Base-by-base conservation (phyloP, 2,113 vertebrate genomes). In the Puntigrus tetrazona region DNA sequence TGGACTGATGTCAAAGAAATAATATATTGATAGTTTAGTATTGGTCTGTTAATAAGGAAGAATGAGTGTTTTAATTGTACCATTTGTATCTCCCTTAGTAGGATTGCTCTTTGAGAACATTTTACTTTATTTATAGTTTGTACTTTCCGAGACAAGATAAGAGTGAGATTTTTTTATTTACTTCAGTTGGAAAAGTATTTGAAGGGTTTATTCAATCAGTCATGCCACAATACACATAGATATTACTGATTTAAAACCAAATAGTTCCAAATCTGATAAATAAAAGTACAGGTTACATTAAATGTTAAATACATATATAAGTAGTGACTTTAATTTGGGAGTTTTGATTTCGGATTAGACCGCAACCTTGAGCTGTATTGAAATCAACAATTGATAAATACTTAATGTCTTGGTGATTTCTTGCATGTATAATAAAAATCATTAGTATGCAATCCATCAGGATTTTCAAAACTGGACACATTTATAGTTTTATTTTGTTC, bases 71-170 rank as follows among this genome's bases (percentile, higher is more conserved):
- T 57, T 57, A 55, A 7, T 77, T 22, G 34, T 70, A 70, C 22
- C n/a, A 38, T 20, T 70, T 5, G 1, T 69, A 22, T 36, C 9
- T 38, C n/a, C 5, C 34, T 69, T 34, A 11, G 65, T 36, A 69
- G 2, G 8, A 3, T 1, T 75, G 18, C 8, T 20, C 43, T 52
- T 52, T 3, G 29, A 77, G 50, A 25, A 77, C 31, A 7, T 59
- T 78, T 59, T 38, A 78, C 50, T n/a, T 59, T 59, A 78, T 78
- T 78, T 59, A 77, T 57, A n/a, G 29, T 77, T 77, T 16, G 5
- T 8, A 38, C 31, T 78, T 13, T 57, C 34, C 31, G 31, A 38
- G 31, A 36, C 11, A 57, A 69, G 34, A 38, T 57, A 57, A 2
- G 10, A 57, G 22, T 38, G 7, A 1, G 34, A 38, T 59, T 1